These are phyloP conservation scores for Acropternis orthonyx DNA, from an alignment of 2,797 vertebrate species.

Conservation along the genomic window DNA sequence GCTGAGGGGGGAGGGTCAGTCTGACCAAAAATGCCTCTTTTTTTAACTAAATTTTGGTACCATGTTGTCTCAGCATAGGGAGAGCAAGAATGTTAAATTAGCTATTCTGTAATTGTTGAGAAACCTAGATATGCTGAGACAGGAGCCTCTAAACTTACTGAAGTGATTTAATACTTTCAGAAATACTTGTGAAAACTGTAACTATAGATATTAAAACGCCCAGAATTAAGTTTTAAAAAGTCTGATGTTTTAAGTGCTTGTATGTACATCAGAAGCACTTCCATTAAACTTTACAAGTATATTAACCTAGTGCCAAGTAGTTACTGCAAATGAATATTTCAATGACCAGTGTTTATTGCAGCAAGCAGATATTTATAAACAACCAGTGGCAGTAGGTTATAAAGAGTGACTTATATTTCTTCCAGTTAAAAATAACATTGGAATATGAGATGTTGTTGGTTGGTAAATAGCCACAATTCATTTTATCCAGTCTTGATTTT, in stretches of 20 bases:
- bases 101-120: constrained; percentile 1
- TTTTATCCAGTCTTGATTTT: constrained; percentile 61
- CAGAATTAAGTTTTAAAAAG: constrained; percentile 65
- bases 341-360: constrained; percentile 86
- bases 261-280: constrained; percentile 80
- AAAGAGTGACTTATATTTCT: constrained; percentile 63
- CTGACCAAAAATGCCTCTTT: constrained; percentile 67
- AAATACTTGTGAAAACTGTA: constrained; percentile 66
- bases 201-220: constrained; percentile 28
- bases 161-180: constrained; percentile 54
- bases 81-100: constrained; percentile 45
- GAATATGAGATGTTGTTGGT: constrained; percentile 49
- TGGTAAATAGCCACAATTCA: constrained; percentile 50
- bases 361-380: constrained; percentile 82
- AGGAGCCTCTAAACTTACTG: constrained; percentile 55
- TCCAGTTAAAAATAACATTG: constrained; percentile 63
- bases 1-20: constrained; percentile 21
- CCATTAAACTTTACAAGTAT: constrained; percentile 76
- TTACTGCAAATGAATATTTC: constrained; percentile 83
- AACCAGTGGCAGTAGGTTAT: constrained; percentile 64
- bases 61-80: constrained; percentile 54
- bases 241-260: constrained; percentile 74
- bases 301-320: constrained; percentile 85
- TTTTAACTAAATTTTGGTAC: constrained; percentile 58
- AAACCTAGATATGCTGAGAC: constrained; percentile 53